Base-by-base conservation (phyloP, 2,797 vertebrate species). In the Sparus aurata region DNA sequence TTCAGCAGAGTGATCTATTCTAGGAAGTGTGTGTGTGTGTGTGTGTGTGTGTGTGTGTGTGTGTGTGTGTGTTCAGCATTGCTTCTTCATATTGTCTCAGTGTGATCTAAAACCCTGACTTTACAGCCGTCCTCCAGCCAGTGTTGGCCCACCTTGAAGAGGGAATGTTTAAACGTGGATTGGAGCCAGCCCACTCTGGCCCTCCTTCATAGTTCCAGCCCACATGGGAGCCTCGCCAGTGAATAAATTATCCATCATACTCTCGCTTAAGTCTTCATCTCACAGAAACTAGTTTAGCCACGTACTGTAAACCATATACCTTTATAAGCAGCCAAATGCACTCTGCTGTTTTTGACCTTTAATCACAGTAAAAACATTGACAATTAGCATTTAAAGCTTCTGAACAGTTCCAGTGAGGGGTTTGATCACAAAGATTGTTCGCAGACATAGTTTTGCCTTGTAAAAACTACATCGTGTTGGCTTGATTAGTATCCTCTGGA, bases 71-170 rank as follows among this genome's bases (percentile, higher is more conserved):
- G 4, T 70, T 47, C 13, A 61, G 61, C 49, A 18, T 25, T 67
- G 59, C 53, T 30, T 73, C 22, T 61, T 68, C 49, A 75, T 72
- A 58, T 52, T 69, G 23, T 17, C 70, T 62, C 41, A 45, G 69
- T 43, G 18, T 49, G 22, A 50, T 66, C 69, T 75, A 49, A 73
- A 76, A 25, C 41, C 12, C 38, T 62, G 58, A 69, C 59, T 82
- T 77, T 34, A 87, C 46, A 63, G 38, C 55, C 58, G 87, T 89
- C 90, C 88, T 93, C 83, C 69, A 79, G 76, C 12, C 62, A 53
- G 41, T 76, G 22, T 82, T 91, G 88, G 90, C 82, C 85, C 82
- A 93, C 91, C 92, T 94, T 94, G 83, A 90, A 47, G 65, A 75
- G 41, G 22, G 50, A 72, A 41, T 65, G 59, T 73, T 79, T 64